phyloP scores from a whole-genome alignment of 2,888 invertebrate species.

The Cyrtodaria siliqua region DNA sequence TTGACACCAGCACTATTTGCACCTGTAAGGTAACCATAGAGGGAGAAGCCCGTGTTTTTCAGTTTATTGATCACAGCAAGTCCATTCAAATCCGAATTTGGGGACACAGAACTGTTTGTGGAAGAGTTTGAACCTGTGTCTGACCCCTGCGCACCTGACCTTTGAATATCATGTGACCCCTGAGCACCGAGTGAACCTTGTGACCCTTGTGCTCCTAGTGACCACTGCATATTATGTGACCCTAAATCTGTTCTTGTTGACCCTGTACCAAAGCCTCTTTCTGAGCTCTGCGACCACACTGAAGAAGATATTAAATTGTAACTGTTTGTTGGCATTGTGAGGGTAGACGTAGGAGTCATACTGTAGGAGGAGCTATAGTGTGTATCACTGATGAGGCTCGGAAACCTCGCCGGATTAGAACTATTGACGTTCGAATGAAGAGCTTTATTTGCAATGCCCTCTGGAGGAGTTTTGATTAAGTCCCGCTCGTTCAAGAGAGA shows the following conservation, averaged over 20 bases:
- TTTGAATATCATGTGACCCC: neutral
- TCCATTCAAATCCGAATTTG: conserved; percentile 46
- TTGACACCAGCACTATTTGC: conserved; percentile 1
- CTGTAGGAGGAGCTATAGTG: conserved; percentile 47
- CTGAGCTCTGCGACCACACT: neutral
- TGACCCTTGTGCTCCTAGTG: conserved; percentile 5
- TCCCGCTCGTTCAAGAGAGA: conserved; percentile 93
- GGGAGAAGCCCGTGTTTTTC: conserved; percentile 72
- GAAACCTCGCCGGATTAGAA: conserved; percentile 56
- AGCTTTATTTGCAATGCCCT: conserved; percentile 27
- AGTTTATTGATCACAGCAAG: conserved; percentile 71
- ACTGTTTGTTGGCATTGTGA: conserved; percentile 53
- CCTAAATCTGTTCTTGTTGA: conserved; percentile 20
- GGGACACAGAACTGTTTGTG: conserved; percentile 14
- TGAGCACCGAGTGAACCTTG: conserved; percentile 5
- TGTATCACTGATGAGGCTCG: conserved; percentile 56
- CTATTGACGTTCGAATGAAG: neutral
- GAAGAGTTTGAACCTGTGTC: neutral
- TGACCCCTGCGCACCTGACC: conserved; percentile 6
- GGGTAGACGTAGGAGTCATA: conserved; percentile 29
- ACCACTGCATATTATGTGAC: neutral
- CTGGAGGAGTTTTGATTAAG: conserved; percentile 84
- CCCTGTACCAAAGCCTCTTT: conserved; percentile 14
- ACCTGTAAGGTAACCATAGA: conserved; percentile 68
- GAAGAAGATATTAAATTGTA: conserved; percentile 45